Evolutionary conservation across 2,888 invertebrate species (phyloP).

Genomic region (Xanthia togata): DNA sequence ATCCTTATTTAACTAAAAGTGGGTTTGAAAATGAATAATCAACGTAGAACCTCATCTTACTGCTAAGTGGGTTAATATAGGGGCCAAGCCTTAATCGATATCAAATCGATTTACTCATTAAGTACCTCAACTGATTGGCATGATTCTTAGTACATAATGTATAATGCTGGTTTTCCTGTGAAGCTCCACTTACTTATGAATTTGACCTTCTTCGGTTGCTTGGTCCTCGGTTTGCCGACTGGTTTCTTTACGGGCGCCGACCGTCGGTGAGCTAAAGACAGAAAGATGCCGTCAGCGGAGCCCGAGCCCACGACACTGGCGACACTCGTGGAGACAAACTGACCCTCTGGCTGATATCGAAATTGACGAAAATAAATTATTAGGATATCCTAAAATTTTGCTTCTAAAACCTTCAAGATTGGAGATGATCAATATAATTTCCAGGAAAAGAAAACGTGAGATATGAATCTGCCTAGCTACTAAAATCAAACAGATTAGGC

Average conservation of each 20-base stretch:
- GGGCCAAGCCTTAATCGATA: neutral
- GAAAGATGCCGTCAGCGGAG: conserved; percentile 70
- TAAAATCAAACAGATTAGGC: conserved; percentile 42
- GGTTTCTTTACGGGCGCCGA: conserved; percentile 95
- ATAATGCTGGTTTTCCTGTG: neutral
- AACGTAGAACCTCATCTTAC: neutral
- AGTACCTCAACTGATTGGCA: neutral
- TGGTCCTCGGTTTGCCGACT: conserved; percentile 94
- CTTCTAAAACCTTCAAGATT: neutral
- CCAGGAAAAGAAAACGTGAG: neutral
- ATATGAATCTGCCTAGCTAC: neutral
- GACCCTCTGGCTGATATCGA: conserved; percentile 28
- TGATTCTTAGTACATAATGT: conserved; percentile 17
- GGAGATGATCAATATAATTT: neutral
- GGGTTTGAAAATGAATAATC: neutral
- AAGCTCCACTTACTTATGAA: conserved; percentile 95
- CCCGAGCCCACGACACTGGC: conserved; percentile 62
- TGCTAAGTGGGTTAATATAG: neutral
- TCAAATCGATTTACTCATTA: conserved; percentile 2
- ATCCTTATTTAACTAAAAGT: neutral
- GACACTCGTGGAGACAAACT: conserved; percentile 70
- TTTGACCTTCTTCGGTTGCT: conserved; percentile 97
- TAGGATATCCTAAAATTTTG: neutral
- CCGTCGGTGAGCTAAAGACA: conserved; percentile 84
- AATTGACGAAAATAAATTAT: neutral